Evolutionary conservation across 2,888 invertebrate genomes (phyloP).

Genomic region (Lasioglossum leucozonium): DNA sequence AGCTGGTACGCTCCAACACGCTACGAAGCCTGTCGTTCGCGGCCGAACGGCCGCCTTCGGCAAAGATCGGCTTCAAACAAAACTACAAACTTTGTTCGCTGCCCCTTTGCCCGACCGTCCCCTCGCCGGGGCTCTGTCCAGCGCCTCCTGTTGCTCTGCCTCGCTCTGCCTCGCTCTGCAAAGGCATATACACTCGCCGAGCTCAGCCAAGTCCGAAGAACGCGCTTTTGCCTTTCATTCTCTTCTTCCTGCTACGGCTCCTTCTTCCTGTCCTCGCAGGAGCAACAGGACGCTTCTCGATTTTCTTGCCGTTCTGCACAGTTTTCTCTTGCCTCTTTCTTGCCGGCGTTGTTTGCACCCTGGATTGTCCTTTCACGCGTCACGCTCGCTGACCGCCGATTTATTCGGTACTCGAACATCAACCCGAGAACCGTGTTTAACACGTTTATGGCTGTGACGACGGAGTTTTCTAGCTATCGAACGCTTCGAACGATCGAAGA

Average conservation of each 20-base stretch:
- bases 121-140: slow-evolving; percentile 16
- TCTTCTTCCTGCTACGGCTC: neutral
- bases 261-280: neutral
- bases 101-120: slow-evolving; percentile 34
- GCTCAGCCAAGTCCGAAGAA: neutral
- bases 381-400: neutral
- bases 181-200: neutral
- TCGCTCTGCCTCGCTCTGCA: slow-evolving; percentile 11
- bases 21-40: slow-evolving; percentile 75
- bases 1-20: slow-evolving; percentile 72
- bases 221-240: neutral
- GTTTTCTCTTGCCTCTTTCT: neutral
- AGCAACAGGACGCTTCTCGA: neutral
- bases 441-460: neutral
- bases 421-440: neutral
- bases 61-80: slow-evolving; percentile 76
- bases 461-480: neutral
- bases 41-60: slow-evolving; percentile 78
- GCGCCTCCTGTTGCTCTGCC: slow-evolving; percentile 51
- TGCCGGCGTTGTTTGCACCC: neutral
- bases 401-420: neutral
- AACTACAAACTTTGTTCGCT: slow-evolving; percentile 70
- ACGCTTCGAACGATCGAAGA: neutral
- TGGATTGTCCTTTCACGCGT: slow-evolving; percentile 8
- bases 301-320: neutral